Base-by-base conservation (phyloP, 2,113 vertebrate genomes). In the Speoplatyrhinus poulsoni region DNA sequence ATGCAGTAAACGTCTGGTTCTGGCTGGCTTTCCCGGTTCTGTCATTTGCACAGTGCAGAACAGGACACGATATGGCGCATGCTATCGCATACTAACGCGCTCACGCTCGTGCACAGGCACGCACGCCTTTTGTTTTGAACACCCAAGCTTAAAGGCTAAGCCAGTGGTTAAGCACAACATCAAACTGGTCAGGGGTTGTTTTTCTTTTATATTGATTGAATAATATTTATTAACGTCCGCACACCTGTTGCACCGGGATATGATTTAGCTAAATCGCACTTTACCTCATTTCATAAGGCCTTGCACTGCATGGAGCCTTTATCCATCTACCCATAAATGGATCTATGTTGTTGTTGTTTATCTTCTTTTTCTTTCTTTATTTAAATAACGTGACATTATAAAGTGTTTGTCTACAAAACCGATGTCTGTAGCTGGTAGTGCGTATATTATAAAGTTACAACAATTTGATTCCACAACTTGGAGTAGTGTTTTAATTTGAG, bases 31-130 rank as follows among this genome's bases (percentile, higher is more conserved):
- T 41, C 36, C 10, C 46, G 46, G 26, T 46, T n/a, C 46, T 64
- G 65, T 67, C 72, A 17, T 54, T 56, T 55, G 4, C 55, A 66
- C 57, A 65, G 19, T 19, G 26, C 10, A 41, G 36, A 41, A 41
- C 5, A 55, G 19, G 3, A 48, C 0, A 17, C 54, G 54, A 68
- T 59, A 56, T 60, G 57, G 55, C 1, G 13, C 6, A 6, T 52
- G 9, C 9, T n/a, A 47, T 3, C 49, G 6, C 15, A 57, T 36
- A 26, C 33, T 32, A 17, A 11, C 0, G 10, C 58, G 17, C 26
- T 26, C 12, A 48, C 32, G 53, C n/a, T 46, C 63, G 68, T 54
- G 74, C 67, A 58, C 58, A 26, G 32, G 11, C 12, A 48, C 32
- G 53, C n/a, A 41, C 63, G 13, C 41, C 10, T 0, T 17, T 36